phyloP scores from a whole-genome alignment of 2,113 vertebrate genomes.

The Corydoras maculifer region DNA sequence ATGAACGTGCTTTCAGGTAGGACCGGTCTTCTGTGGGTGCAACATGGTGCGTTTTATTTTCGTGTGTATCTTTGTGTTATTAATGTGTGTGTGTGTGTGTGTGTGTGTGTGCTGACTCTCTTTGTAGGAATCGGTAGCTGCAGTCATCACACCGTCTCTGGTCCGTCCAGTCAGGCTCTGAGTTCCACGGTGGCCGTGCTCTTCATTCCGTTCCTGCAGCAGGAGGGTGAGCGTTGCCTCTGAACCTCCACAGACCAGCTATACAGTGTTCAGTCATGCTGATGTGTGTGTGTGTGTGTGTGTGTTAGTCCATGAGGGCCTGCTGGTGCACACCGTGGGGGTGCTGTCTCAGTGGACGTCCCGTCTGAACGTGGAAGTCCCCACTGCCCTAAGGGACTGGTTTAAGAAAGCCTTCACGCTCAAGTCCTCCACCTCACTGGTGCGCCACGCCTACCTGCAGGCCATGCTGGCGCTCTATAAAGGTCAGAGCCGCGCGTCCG shows the following conservation, averaged over 20 bases:
- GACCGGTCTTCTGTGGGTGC: not conserved
- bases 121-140: constrained; percentile 82
- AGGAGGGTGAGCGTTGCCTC: constrained; percentile 76
- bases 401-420: constrained; percentile 91
- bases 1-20: constrained; percentile 92
- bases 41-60: not conserved
- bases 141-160: constrained; percentile 85
- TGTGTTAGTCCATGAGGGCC: constrained; percentile 85
- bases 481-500: constrained; percentile 65
- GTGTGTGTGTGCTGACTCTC: not conserved
- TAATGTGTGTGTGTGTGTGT: not conserved
- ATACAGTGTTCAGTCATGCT: no score
- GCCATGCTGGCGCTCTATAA: constrained; percentile 85
- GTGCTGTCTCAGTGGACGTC: constrained; percentile 87
- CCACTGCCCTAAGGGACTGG: constrained; percentile 80
- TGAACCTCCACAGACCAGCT: not conserved
- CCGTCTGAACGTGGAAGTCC: constrained; percentile 80
- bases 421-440: constrained; percentile 85
- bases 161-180: constrained; percentile 81
- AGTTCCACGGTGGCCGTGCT: constrained; percentile 73
- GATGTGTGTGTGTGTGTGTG: not conserved
- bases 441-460: constrained; percentile 90
- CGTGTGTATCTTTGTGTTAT: not conserved
- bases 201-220: constrained; percentile 92
- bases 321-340: constrained; percentile 82